These are phyloP conservation scores for Lithosia quadra DNA, from an alignment of 2,888 invertebrate genomes.

Conservation along the genomic window DNA sequence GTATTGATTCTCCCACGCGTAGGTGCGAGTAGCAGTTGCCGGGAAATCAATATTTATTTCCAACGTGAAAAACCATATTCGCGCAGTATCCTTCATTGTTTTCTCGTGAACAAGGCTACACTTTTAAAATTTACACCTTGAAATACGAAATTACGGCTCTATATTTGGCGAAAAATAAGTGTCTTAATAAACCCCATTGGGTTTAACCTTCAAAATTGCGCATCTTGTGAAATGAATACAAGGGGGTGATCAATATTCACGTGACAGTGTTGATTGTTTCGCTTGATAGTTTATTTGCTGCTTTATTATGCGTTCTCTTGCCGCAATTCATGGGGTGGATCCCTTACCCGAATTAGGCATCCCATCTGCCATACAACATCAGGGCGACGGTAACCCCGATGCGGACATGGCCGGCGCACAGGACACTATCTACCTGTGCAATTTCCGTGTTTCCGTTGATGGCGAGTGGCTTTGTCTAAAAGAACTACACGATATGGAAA, in stretches of 20 bases:
- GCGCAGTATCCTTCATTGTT: conserved; percentile 54
- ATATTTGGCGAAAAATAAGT: conserved; percentile 28
- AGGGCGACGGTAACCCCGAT: conserved; percentile 73
- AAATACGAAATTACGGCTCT: conserved; percentile 30
- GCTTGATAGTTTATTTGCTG: conserved; percentile 83
- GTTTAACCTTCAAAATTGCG: conserved; percentile 52
- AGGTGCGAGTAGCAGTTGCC: conserved; percentile 49
- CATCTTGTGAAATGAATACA: conserved; percentile 68
- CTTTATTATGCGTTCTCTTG: conserved; percentile 84
- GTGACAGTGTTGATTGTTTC: conserved; percentile 69
- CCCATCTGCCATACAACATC: conserved; percentile 70
- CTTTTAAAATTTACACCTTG: conserved; percentile 13
- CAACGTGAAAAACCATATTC: conserved; percentile 70
- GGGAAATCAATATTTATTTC: conserved; percentile 79
- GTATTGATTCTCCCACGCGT: conserved; percentile 78
- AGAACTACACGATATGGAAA: conserved; percentile 96
- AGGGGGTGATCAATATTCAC: conserved; percentile 75
- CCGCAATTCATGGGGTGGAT: conserved; percentile 79
- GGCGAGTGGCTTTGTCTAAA: conserved; percentile 98
- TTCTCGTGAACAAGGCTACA: conserved; percentile 36
- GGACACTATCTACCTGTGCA: conserved; percentile 98
- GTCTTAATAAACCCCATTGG: conserved; percentile 30
- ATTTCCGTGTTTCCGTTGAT: conserved; percentile 98
- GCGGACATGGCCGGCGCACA: conserved; percentile 94
- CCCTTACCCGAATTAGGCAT: conserved; percentile 80